Evolutionary conservation across 1,140 invertebrate genomes (phyloP), one percentile per base, ranked within the genome.

Genomic region (Pseudomyrmex cubaensis): DNA sequence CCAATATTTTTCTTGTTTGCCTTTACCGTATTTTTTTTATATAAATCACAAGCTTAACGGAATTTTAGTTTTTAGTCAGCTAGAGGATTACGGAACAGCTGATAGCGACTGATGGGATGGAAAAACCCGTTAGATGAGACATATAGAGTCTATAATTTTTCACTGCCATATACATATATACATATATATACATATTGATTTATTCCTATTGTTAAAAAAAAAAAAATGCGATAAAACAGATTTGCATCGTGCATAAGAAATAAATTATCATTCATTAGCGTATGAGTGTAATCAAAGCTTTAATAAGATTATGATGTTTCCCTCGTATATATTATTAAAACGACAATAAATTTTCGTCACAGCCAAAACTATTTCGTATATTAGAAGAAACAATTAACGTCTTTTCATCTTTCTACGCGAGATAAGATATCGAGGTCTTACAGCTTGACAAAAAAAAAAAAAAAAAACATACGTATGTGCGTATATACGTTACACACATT

Each of bases 101-200:
- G 62, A 66, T 48, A 20, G 9, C 15, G 56, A 87, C 61, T 73
- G 70, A 84, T 67, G 25, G 0, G 2, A 72, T 56, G 75, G 9
- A 12, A n/a, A 78, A 61, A 66, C 50, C 20, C 22, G 57, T 82
- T 77, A 76, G 50, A 74, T 83, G 69, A 85, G 74, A 17, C 59
- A 74, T 15, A 67, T 80, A 83, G 35, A 35, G 67, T 20, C 48
- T 80, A 90, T 90, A 82, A 87, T 87, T 90, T 90, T 72, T 66
- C 88, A 89, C 89, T 89, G 89, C 87, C 89, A 85, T 35, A 35
- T 35, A 35, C 5, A 35, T 35, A 35, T 35, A 35, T 7, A 35
- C 52, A 46, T 35, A 35, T 35, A 35, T 35, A 35, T 7, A 35
- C 52, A 46, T 25, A 57, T 62, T 84, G 22, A 82, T 78, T 89